phyloP scores from a whole-genome alignment of 2,797 vertebrate species.

The Sternotherus odoratus region DNA sequence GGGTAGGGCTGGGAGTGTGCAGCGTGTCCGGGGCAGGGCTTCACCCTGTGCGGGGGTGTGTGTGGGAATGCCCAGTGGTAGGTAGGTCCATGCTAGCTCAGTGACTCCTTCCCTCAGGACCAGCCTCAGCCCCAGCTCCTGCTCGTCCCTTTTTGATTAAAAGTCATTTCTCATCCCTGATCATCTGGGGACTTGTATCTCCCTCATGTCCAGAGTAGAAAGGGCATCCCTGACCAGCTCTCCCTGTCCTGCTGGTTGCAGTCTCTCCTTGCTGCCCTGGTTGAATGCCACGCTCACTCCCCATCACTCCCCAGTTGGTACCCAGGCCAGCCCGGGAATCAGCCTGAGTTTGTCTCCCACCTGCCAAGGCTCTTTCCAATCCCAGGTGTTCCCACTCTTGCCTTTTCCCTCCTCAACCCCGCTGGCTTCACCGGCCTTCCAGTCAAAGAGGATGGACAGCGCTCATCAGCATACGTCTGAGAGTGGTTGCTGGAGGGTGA shows the following conservation, averaged over 20 bases:
- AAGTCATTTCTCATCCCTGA: neutral
- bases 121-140: neutral
- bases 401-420: neutral
- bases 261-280: accelerated
- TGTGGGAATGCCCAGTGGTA: neutral
- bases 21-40: neutral
- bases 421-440: neutral
- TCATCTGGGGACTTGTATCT: neutral
- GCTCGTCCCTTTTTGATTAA: neutral
- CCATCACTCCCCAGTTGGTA: neutral
- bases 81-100: neutral
- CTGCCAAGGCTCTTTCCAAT: neutral
- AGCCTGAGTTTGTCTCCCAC: neutral
- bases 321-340: neutral
- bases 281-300: neutral
- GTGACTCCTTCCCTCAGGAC: neutral
- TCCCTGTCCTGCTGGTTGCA: neutral
- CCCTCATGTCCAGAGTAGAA: neutral
- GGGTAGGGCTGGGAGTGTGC: neutral
- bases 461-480: neutral
- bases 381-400: neutral
- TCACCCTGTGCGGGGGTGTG: too few species aligned
- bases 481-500: neutral
- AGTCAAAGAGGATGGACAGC: too few species aligned
- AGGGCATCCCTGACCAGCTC: neutral